Evolutionary conservation across 2,113 vertebrate genomes (phyloP).

Genomic region (Ovibos moschatus): DNA sequence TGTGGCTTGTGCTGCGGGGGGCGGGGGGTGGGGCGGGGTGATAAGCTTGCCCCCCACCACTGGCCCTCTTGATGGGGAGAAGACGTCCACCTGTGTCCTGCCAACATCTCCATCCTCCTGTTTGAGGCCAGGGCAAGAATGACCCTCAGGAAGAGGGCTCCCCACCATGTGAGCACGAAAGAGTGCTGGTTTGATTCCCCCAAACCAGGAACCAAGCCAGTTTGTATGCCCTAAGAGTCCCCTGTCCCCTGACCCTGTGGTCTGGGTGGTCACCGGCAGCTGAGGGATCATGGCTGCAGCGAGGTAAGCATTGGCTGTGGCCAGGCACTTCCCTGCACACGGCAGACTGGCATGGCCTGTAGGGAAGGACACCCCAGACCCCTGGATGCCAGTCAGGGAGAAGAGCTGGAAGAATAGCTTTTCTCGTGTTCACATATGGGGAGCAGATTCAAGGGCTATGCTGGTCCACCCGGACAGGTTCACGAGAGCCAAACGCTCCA

Average conservation of each 20-base stretch:
- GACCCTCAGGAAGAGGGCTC: rapidly evolving
- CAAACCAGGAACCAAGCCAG: not conserved
- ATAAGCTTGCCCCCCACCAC: rapidly evolving
- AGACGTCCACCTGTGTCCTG: rapidly evolving
- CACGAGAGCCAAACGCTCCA: rapidly evolving
- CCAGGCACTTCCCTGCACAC: rapidly evolving
- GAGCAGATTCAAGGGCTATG: no score
- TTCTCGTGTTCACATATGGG: rapidly evolving
- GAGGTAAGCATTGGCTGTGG: rapidly evolving
- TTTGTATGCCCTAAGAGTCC: rapidly evolving
- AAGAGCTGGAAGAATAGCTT: rapidly evolving
- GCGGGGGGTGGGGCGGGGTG: not conserved
- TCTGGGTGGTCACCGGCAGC: not conserved
- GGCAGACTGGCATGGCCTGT: rapidly evolving
- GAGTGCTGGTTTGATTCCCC: no score
- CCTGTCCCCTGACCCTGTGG: rapidly evolving
- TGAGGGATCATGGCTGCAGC: rapidly evolving
- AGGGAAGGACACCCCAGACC: not conserved
- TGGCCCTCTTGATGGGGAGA: rapidly evolving
- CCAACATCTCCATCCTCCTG: rapidly evolving
- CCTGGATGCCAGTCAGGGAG: rapidly evolving
- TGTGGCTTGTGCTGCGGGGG: no score
- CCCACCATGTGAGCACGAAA: rapidly evolving
- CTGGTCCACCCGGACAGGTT: not conserved
- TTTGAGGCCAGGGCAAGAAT: not conserved